Base-by-base conservation (phyloP, 1,140 invertebrate genomes). In the Listronotus oregonensis region DNA sequence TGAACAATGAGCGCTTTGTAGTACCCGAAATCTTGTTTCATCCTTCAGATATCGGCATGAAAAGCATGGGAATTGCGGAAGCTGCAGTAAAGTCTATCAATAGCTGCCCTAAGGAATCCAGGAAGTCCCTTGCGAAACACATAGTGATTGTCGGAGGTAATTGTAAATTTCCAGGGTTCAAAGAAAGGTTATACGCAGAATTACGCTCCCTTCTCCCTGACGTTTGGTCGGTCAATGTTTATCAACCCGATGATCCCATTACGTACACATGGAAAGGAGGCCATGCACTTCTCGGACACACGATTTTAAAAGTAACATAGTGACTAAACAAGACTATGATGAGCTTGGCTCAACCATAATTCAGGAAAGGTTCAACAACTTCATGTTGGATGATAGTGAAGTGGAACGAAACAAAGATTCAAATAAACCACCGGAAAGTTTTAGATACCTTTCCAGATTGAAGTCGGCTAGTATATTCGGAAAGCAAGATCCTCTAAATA, bases 11-110 rank as follows among this genome's bases (percentile, higher is more conserved):
- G 79, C 80, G 94, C 52, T 98, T 99, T 80, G 83, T 90, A 0
- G 90, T 99, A 46, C 96, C 98, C 0, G 97, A 99, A 83, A 81
- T 99, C 15, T 80, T 99, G 8, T 99, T 99, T 78, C 86, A 92
- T 78, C 97, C 98, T 0, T 94, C 92, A 0, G 96, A 99, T 82
- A 89, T 99, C 56, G 95, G 95, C 3, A 93, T 99, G 51, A 84
- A 89, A 47, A 92, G 97, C 81, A 95, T 96, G 88, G 98, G 97
- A 6, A 91, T 99, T 67, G 83, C 91, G 0, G 96, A 99, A 83
- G 89, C 92, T 11, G 89, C 98, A 46, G 85, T 91, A 34, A 82
- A 93, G 72, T 85, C 86, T 9, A 85, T 96, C 7, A 83, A 87
- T 67, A 74, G 80, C 0, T 92, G 92, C 72, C 88, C 91, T 0